phyloP scores from a whole-genome alignment of 2,888 invertebrate species.

The Callyntrura sp. region DNA sequence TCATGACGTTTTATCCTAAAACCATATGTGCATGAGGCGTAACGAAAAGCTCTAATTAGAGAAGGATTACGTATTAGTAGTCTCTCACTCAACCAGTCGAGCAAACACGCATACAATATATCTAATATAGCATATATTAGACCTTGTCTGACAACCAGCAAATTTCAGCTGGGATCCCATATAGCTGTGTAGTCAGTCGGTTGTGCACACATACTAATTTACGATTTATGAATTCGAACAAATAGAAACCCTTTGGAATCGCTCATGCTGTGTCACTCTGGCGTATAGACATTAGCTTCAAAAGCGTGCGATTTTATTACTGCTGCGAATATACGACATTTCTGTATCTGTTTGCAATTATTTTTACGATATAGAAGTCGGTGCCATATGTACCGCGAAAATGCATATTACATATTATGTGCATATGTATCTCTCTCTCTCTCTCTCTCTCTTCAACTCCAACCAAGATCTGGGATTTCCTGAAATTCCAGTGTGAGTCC shows the following conservation, averaged over 20 bases:
- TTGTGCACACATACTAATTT: neutral
- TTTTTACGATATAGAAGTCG: no score
- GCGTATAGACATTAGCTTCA: no score
- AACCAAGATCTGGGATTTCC: slow-evolving; percentile 1
- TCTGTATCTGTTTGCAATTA: no score
- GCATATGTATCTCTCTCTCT: neutral
- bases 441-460: neutral
- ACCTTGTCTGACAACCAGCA: neutral
- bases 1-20: slow-evolving; percentile 13
- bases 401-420: no score
- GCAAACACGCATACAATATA: neutral
- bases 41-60: slow-evolving; percentile 53
- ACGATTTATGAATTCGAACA: neutral
- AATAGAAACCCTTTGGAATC: no score
- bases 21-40: slow-evolving; percentile 46
- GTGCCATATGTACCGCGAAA: no score
- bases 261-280: no score
- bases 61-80: slow-evolving; percentile 50
- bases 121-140: neutral
- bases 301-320: no score
- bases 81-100: slow-evolving; percentile 11
- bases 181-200: neutral
- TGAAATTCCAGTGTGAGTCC: neutral
- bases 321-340: no score
- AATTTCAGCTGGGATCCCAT: neutral